Evolutionary conservation across 2,888 invertebrate species (phyloP).

Genomic region (Coenonympha glycerion): DNA sequence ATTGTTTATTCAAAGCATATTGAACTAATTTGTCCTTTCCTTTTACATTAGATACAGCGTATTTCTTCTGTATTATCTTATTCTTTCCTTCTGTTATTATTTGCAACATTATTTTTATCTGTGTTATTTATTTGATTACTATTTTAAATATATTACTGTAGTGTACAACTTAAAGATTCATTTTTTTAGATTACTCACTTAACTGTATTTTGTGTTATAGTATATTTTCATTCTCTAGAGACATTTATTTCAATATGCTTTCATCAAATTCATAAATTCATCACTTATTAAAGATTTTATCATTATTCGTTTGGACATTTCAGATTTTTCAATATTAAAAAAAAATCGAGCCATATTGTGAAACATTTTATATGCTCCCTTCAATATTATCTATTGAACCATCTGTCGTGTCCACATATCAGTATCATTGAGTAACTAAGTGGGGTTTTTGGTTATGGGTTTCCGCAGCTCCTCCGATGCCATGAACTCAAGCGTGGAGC

Average conservation of each 20-base stretch:
- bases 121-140: neutral
- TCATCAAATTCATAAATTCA: conserved; percentile 59
- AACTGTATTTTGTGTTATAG: conserved; percentile 14
- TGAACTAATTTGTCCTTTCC: conserved; percentile 61
- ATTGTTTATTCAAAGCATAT: conserved; percentile 66
- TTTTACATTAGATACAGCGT: conserved; percentile 5
- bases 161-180: neutral
- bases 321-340: conserved; percentile 48
- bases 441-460: conserved; percentile 73
- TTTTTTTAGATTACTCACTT: neutral
- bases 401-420: conserved; percentile 52
- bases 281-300: conserved; percentile 49
- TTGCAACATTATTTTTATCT: neutral
- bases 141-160: neutral
- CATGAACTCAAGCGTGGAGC: conserved; percentile 72
- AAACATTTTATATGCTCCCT: conserved; percentile 6
- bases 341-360: neutral
- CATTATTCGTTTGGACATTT: conserved; percentile 52
- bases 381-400: conserved; percentile 37
- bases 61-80: neutral
- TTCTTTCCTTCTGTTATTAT: neutral
- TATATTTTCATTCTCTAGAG: conserved; percentile 16
- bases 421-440: conserved; percentile 68
- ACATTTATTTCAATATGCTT: conserved; percentile 73
- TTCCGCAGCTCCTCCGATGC: conserved; percentile 72